Evolutionary conservation across 2,888 invertebrate species (phyloP).

Genomic region (Dysmachus trigonus): DNA sequence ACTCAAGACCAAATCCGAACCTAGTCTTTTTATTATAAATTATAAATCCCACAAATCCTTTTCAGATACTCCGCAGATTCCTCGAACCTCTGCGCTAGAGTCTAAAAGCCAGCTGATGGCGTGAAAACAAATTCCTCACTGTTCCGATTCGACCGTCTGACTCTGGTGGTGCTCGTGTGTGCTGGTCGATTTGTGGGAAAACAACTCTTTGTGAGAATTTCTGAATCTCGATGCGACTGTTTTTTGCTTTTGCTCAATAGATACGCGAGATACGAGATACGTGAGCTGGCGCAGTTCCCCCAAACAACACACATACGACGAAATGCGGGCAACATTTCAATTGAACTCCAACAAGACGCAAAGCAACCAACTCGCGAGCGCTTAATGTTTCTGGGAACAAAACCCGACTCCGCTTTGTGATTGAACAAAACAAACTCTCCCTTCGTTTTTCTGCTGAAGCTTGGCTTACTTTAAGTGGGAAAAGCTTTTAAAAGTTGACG

Average conservation of each 20-base stretch:
- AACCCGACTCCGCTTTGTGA: not conserved
- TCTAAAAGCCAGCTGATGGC: slow-evolving; percentile 10
- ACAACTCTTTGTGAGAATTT: slow-evolving; percentile 3
- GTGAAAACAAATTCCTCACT: slow-evolving; percentile 23
- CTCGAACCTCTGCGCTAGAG: not conserved
- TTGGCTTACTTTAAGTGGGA: not conserved
- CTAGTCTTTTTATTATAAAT: not conserved
- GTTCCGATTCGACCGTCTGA: not conserved
- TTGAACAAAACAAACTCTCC: too few relatives aligned
- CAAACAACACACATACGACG: not conserved
- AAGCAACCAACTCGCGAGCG: not conserved
- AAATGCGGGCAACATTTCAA: not conserved
- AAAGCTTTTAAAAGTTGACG: not conserved
- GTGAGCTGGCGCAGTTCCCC: not conserved
- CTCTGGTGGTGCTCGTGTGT: not conserved
- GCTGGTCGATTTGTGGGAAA: slow-evolving; percentile 2
- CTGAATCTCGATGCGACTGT: not conserved
- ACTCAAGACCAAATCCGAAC: not conserved
- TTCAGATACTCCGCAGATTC: not conserved
- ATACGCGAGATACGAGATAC: not conserved
- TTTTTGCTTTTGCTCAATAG: not conserved
- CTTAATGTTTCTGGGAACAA: not conserved
- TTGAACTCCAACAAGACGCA: not conserved
- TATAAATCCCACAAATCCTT: not conserved
- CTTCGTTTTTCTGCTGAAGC: not conserved